These are phyloP conservation scores for Thalpophila matura DNA, from an alignment of 2,888 invertebrate species.

Conservation along the genomic window DNA sequence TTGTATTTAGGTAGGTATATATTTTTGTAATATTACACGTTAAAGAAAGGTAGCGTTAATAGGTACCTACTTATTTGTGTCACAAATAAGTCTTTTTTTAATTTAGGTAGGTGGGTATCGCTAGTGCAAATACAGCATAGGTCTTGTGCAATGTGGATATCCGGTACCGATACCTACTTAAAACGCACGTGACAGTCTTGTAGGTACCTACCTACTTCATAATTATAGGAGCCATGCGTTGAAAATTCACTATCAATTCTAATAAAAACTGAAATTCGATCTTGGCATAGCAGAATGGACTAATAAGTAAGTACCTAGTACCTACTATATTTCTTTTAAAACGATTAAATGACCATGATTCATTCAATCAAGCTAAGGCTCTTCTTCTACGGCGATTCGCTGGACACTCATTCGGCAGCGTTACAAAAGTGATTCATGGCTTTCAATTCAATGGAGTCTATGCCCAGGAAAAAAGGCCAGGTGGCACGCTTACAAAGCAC, in stretches of 20 bases:
- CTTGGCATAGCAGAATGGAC: conserved; percentile 39
- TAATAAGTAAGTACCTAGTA: conserved; percentile 42
- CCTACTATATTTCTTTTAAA: conserved; percentile 51
- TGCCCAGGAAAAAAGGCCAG: conserved; percentile 87
- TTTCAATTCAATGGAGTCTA: conserved; percentile 84
- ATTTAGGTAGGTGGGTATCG: conserved; percentile 36
- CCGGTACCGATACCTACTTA: conserved; percentile 69
- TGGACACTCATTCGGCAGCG: conserved; percentile 74
- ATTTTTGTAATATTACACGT: too few species aligned
- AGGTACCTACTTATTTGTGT: conserved; percentile 2
- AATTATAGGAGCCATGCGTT: conserved; percentile 25
- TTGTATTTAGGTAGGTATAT: too few species aligned
- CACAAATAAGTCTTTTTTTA: conserved; percentile 30
- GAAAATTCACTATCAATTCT: conserved; percentile 51
- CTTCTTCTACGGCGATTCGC: conserved; percentile 61
- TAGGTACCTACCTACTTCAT: conserved; percentile 21
- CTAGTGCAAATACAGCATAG: conserved; percentile 54
- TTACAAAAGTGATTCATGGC: conserved; percentile 82
- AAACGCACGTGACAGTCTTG: conserved; percentile 62
- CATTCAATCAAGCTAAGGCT: conserved; percentile 63
- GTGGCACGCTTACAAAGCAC: conserved; percentile 84
- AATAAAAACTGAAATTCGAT: conserved; percentile 64
- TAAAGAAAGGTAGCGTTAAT: background rate
- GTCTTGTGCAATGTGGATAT: conserved; percentile 60
- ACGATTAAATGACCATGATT: conserved; percentile 64